phyloP scores from a whole-genome alignment of 2,888 invertebrate genomes.

The Apamea crenata region DNA sequence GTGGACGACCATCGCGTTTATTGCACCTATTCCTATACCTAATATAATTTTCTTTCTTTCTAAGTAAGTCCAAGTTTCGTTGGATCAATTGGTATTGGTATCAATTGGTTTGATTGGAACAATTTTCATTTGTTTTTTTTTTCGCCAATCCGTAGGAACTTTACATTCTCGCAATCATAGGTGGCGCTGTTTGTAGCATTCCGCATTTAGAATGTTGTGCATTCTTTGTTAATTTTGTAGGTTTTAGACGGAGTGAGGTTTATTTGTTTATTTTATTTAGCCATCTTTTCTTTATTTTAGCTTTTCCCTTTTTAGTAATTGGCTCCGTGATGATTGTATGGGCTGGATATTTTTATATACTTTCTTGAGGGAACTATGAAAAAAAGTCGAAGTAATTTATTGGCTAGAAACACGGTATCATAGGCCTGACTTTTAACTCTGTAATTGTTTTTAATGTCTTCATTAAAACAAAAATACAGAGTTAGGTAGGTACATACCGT shows the following conservation, averaged over 20 bases:
- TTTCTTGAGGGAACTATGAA: neutral
- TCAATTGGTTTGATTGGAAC: too few relatives aligned
- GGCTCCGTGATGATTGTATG: too few relatives aligned
- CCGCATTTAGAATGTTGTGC: neutral
- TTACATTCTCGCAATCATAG: conserved; percentile 19
- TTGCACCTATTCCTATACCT: too few relatives aligned
- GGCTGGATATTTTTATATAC: neutral
- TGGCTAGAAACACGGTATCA: neutral
- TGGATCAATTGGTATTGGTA: too few relatives aligned
- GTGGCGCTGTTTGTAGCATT: conserved; percentile 44
- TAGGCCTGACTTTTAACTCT: neutral
- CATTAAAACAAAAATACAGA: too few relatives aligned
- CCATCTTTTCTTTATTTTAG: neutral
- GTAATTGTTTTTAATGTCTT: too few relatives aligned
- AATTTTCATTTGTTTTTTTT: neutral
- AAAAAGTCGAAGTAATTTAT: neutral
- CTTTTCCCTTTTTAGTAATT: neutral
- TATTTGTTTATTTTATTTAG: neutral
- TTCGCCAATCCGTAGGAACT: neutral
- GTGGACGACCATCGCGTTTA: too few relatives aligned
- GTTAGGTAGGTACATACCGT: too few relatives aligned
- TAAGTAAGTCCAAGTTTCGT: neutral
- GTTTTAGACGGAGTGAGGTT: neutral
- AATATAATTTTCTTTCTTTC: neutral
- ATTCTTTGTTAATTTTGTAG: neutral